Evolutionary conservation across 2,888 invertebrate genomes (phyloP).

Genomic region (Lithophane ornitopus): DNA sequence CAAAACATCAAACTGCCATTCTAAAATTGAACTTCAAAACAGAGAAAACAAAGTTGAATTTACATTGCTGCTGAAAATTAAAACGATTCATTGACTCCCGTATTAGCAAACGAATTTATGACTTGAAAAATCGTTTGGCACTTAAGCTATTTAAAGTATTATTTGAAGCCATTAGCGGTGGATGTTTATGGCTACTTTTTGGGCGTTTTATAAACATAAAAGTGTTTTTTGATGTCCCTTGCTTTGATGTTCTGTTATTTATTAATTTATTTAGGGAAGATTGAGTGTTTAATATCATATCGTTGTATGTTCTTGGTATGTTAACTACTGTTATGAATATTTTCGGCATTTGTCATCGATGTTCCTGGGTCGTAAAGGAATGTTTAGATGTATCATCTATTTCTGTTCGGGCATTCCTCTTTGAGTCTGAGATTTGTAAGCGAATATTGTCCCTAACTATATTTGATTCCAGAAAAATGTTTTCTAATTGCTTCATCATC

Average conservation of each 20-base stretch:
- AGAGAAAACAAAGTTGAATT: constrained; percentile 23
- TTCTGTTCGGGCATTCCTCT: constrained; percentile 19
- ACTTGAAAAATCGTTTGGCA: constrained; percentile 70
- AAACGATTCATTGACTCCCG: constrained; percentile 60
- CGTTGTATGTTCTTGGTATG: constrained; percentile 39
- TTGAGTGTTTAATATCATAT: constrained; percentile 44
- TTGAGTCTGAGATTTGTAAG: constrained; percentile 27
- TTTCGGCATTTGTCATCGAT: constrained; percentile 51
- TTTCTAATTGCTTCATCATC: constrained; percentile 13
- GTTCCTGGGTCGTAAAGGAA: constrained; percentile 33
- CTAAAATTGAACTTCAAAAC: background rate
- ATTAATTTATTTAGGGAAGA: constrained; percentile 63
- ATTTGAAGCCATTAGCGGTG: constrained; percentile 73
- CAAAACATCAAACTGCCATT: background rate
- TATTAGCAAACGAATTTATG: constrained; percentile 70
- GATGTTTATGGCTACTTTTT: constrained; percentile 70
- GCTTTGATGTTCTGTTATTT: constrained; percentile 72
- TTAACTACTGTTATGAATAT: constrained; percentile 53
- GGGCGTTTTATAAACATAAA: constrained; percentile 70
- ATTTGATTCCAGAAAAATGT: constrained; percentile 30
- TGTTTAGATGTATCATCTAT: constrained; percentile 44
- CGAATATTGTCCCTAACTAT: constrained; percentile 18
- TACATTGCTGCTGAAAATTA: constrained; percentile 8
- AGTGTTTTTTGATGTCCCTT: constrained; percentile 62
- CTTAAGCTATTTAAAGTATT: constrained; percentile 74